Percentiles rank a stretch among this genome's conserved stretches.
Conservation (phyloP, 2,888 invertebrate species). For the Eumacrocentrus americanus region DNA sequence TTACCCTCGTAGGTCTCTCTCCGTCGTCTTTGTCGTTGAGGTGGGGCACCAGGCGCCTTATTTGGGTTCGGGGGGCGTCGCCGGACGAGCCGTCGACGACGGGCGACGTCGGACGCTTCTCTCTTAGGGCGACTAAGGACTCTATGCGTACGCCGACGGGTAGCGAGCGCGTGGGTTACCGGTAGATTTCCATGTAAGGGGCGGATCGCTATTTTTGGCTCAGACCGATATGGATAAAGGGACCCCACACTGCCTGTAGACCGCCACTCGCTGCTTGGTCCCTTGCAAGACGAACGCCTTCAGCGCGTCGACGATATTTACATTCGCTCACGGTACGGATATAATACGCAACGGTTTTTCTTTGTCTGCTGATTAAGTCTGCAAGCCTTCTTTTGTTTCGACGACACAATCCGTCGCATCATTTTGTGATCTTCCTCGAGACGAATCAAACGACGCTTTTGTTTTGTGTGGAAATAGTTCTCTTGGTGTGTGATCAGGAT, state of each 20-base stretch:
- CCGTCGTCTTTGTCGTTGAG: slow-evolving; percentile 11
- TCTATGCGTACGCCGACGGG: slow-evolving; percentile 39
- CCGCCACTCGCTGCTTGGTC: slow-evolving; percentile 58
- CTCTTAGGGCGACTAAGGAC: slow-evolving; percentile 42
- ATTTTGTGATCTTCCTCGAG: no score
- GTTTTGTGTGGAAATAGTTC: background rate
- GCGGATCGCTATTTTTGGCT: slow-evolving; percentile 60
- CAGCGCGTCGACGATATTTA: slow-evolving; percentile 44
- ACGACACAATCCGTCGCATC: no score
- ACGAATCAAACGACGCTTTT: no score
- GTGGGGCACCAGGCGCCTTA: slow-evolving; percentile 52
- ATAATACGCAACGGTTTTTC: slow-evolving; percentile 23
- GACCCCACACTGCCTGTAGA: slow-evolving; percentile 56
- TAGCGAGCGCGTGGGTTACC: slow-evolving; percentile 42
- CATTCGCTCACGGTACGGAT: slow-evolving; percentile 43
- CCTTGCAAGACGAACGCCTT: slow-evolving; percentile 54
- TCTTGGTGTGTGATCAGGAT: background rate
- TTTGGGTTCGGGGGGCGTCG: slow-evolving; percentile 56
- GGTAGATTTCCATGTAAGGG: slow-evolving; percentile 60
- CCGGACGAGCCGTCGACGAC: slow-evolving; percentile 43
- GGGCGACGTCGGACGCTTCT: slow-evolving; percentile 33
- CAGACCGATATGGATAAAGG: slow-evolving; percentile 61
- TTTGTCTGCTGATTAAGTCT: background rate
- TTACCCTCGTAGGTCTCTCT: background rate
- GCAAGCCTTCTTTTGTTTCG: background rate